Percentiles rank a stretch among this genome's conserved stretches.
These are phyloP conservation scores for Bombus polaris DNA, from an alignment of 1,140 invertebrate species.

Conservation along the genomic window DNA sequence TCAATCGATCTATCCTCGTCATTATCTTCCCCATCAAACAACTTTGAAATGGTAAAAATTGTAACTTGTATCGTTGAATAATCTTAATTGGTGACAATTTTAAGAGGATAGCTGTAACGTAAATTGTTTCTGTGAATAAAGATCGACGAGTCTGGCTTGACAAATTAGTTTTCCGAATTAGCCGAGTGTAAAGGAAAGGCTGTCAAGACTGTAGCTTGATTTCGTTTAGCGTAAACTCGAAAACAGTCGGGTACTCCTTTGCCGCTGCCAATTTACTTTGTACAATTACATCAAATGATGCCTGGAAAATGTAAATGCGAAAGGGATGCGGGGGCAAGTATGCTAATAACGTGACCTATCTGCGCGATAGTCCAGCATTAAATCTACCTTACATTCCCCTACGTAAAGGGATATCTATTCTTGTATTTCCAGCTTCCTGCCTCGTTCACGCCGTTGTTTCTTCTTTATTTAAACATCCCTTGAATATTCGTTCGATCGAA, in stretches of 20 bases:
- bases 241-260: background rate
- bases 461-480: background rate
- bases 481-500: background rate
- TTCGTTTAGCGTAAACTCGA: background rate
- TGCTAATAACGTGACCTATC: constrained; percentile 46
- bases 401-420: background rate
- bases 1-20: no score
- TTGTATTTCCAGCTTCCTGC: background rate
- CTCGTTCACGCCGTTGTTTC: no score
- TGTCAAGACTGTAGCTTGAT: background rate
- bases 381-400: constrained; percentile 17
- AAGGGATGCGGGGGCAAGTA: constrained; percentile 27
- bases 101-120: background rate
- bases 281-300: constrained; percentile 32
- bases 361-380: constrained; percentile 32
- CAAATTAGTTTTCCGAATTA: background rate
- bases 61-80: background rate
- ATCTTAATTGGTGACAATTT: background rate
- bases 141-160: background rate
- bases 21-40: rapidly evolving
- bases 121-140: background rate
- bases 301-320: constrained; percentile 40
- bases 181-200: background rate
- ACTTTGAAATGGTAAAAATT: no score
- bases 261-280: constrained; percentile 22